These are phyloP conservation scores for Hyperoodon ampullatus DNA, from an alignment of 2,113 vertebrate species.

Conservation along the genomic window DNA sequence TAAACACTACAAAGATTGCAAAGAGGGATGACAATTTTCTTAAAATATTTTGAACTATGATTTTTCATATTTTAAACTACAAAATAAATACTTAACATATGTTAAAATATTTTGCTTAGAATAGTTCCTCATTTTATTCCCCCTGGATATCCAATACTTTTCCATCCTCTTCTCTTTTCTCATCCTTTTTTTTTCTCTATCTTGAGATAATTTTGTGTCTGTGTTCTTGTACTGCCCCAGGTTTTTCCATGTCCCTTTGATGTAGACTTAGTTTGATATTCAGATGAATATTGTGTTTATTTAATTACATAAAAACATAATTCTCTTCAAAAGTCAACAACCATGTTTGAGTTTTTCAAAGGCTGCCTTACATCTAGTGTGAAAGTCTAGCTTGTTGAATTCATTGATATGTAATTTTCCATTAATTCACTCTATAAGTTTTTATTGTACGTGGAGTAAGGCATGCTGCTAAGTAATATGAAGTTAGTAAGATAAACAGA, in stretches of 20 bases:
- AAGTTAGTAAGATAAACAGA: conserved; percentile 6
- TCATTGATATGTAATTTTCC: conserved; percentile 44
- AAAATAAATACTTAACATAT: conserved; percentile 53
- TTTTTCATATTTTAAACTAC: conserved; percentile 29
- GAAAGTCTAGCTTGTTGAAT: conserved; percentile 60
- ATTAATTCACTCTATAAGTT: conserved; percentile 33
- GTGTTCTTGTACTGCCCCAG: conserved; percentile 34
- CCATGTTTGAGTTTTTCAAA: conserved; percentile 56
- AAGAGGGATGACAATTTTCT: background rate
- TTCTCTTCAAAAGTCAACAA: conserved; percentile 69
- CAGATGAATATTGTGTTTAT: conserved; percentile 68
- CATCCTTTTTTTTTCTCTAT: too few species aligned
- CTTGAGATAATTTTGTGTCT: conserved; percentile 27
- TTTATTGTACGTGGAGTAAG: background rate
- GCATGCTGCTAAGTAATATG: background rate
- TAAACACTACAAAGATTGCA: background rate
- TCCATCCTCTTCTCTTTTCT: background rate
- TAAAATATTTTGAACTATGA: background rate
- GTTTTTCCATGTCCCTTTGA: conserved; percentile 57
- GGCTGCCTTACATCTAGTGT: background rate
- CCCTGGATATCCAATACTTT: background rate
- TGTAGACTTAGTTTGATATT: conserved; percentile 71
- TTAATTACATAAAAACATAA: conserved; percentile 63
- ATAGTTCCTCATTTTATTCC: background rate
- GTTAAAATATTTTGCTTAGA: conserved; percentile 20